A percentile compares a stretch with the other conserved stretches of the same genome.
Evolutionary conservation across 2,888 invertebrate genomes (phyloP).

Genomic region (Pachycephus smyrnensis): DNA sequence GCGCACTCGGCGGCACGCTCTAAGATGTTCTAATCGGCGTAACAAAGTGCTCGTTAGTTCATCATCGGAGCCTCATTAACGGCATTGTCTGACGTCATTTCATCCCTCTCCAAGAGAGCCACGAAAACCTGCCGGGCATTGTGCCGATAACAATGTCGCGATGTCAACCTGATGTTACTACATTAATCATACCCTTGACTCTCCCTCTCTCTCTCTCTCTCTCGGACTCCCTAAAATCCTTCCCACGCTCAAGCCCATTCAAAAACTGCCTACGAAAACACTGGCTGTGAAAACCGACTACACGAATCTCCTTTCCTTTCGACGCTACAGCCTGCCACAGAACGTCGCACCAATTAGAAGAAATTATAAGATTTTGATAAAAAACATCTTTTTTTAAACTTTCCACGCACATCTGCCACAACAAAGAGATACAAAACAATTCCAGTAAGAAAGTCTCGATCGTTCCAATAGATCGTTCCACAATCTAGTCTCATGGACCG

Average conservation of each 20-base stretch:
- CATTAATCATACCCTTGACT: conserved; percentile 38
- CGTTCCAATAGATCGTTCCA: not conserved
- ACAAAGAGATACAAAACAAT: not conserved
- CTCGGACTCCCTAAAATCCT: not conserved
- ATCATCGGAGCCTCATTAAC: conserved; percentile 39
- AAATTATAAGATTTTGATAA: not conserved
- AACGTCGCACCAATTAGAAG: not conserved
- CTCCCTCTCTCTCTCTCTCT: conserved; percentile 24
- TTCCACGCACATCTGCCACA: too few relatives aligned
- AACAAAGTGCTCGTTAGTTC: conserved; percentile 28
- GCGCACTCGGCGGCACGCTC: not conserved
- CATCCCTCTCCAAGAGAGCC: conserved; percentile 25
- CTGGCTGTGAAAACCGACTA: not conserved
- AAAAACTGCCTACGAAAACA: not conserved
- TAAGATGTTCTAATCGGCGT: not conserved
- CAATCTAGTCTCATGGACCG: not conserved
- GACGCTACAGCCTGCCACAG: not conserved
- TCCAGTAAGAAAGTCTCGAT: not conserved
- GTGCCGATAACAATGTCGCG: conserved; percentile 41
- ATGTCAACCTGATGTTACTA: conserved; percentile 40
- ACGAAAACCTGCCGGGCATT: conserved; percentile 37
- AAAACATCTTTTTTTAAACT: too few relatives aligned
- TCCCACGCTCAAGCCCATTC: not conserved
- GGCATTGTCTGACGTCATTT: conserved; percentile 36
- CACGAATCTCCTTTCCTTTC: not conserved